Conservation (phyloP, 2,113 vertebrate species). For the Periophthalmodon schlosseri region DNA sequence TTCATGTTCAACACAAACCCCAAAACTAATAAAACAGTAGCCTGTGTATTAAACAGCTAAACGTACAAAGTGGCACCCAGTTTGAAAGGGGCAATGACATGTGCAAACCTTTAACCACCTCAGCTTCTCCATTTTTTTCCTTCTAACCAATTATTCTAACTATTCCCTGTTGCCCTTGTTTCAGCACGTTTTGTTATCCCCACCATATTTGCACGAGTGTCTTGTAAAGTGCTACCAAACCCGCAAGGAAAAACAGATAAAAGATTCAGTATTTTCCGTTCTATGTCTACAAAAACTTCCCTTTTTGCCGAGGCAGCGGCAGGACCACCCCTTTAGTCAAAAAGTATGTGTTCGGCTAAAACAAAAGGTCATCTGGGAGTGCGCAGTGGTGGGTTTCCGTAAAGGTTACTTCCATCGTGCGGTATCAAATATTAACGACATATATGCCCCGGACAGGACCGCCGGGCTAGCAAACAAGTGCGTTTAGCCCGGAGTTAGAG, state of each 20-base stretch:
- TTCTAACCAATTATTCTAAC: too few relatives aligned
- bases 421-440: constrained; percentile 73
- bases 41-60: too few relatives aligned
- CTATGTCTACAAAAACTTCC: not conserved
- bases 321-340: constrained; percentile 26
- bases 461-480: constrained; percentile 56
- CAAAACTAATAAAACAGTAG: too few relatives aligned
- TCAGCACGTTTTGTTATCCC: too few relatives aligned
- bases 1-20: too few relatives aligned
- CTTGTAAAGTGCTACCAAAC: too few relatives aligned
- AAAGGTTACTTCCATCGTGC: constrained; percentile 69
- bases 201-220: too few relatives aligned
- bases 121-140: too few relatives aligned
- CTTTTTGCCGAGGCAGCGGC: constrained; percentile 20
- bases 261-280: not conserved
- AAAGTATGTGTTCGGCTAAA: constrained; percentile 36
- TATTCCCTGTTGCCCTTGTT: too few relatives aligned
- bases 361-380: constrained; percentile 66
- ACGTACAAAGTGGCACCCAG: too few relatives aligned
- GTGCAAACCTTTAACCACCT: too few relatives aligned
- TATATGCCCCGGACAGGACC: constrained; percentile 43
- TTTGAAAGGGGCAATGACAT: too few relatives aligned
- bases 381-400: constrained; percentile 54
- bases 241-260: not conserved
- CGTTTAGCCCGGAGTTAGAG: constrained; percentile 39